Evolutionary conservation across 2,888 invertebrate species (phyloP).

Genomic region (Nudaria mundana): DNA sequence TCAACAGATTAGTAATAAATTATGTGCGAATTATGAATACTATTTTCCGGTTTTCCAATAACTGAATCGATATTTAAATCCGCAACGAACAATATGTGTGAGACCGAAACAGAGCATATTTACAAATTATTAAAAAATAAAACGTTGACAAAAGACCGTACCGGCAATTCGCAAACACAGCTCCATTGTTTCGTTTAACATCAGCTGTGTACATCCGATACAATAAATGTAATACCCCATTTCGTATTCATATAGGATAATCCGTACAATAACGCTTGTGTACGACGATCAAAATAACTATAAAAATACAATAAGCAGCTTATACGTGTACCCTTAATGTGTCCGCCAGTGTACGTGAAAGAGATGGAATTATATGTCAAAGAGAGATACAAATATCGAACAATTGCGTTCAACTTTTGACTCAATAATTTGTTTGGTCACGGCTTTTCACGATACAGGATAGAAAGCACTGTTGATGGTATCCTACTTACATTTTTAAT

Average conservation of each 20-base stretch:
- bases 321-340: constrained; percentile 72
- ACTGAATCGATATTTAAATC: constrained; percentile 9
- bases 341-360: constrained; percentile 50
- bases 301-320: constrained; percentile 80
- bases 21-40: no score
- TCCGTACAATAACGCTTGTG: constrained; percentile 64
- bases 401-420: constrained; percentile 45
- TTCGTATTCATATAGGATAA: constrained; percentile 71
- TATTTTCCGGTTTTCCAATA: no score
- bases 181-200: constrained; percentile 55
- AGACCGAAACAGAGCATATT: constrained; percentile 42
- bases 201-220: constrained; percentile 73
- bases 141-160: constrained; percentile 40
- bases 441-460: constrained; percentile 38
- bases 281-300: constrained; percentile 78
- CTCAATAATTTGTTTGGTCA: constrained; percentile 54
- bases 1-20: no score
- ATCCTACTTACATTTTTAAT: constrained; percentile 19
- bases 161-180: constrained; percentile 65
- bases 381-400: constrained; percentile 16
- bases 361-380: constrained; percentile 27
- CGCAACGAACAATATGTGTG: constrained; percentile 7
- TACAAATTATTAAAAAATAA: constrained; percentile 58
- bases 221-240: constrained; percentile 65
- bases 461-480: constrained; percentile 30